phyloP scores from a whole-genome alignment of 2,888 invertebrate genomes.

The Drosophila pseudotalamancana region DNA sequence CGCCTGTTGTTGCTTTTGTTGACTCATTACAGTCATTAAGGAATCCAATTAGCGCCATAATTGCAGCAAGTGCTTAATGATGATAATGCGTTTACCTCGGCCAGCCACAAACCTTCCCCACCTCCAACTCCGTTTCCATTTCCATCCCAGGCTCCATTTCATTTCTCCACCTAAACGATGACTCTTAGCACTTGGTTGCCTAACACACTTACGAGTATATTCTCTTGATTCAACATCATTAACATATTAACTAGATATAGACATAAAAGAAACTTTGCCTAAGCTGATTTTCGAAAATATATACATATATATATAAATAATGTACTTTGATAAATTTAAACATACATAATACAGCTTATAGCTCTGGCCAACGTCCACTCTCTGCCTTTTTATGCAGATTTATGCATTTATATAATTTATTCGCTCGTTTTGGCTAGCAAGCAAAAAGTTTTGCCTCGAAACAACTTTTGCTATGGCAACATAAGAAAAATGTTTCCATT shows the following conservation, averaged over 20 bases:
- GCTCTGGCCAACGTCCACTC: constrained; percentile 22
- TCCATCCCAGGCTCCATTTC: neutral
- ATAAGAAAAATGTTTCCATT: constrained; percentile 34
- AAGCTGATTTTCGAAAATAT: constrained; percentile 10
- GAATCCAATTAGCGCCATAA: constrained; percentile 73
- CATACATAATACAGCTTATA: constrained; percentile 17
- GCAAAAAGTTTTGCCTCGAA: constrained; percentile 36
- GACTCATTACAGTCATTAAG: constrained; percentile 72
- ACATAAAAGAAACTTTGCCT: constrained; percentile 23
- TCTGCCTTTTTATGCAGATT: constrained; percentile 34
- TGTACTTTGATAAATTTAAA: constrained; percentile 33
- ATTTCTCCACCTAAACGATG: neutral
- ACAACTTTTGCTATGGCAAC: constrained; percentile 37
- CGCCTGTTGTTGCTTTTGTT: constrained; percentile 45
- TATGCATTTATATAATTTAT: constrained; percentile 54
- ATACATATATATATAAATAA: neutral
- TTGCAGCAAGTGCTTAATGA: constrained; percentile 70
- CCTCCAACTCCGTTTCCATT: neutral
- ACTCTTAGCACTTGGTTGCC: constrained; percentile 22
- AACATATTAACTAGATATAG: constrained; percentile 43
- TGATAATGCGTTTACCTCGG: constrained; percentile 66
- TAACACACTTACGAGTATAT: constrained; percentile 9
- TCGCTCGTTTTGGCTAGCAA: constrained; percentile 42
- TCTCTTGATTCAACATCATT: constrained; percentile 33
- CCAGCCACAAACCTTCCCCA: constrained; percentile 12